A percentile compares a stretch with the other conserved stretches of the same genome.
phyloP scores from a whole-genome alignment of 2,888 invertebrate genomes.

The Drosophila paramelanica region DNA sequence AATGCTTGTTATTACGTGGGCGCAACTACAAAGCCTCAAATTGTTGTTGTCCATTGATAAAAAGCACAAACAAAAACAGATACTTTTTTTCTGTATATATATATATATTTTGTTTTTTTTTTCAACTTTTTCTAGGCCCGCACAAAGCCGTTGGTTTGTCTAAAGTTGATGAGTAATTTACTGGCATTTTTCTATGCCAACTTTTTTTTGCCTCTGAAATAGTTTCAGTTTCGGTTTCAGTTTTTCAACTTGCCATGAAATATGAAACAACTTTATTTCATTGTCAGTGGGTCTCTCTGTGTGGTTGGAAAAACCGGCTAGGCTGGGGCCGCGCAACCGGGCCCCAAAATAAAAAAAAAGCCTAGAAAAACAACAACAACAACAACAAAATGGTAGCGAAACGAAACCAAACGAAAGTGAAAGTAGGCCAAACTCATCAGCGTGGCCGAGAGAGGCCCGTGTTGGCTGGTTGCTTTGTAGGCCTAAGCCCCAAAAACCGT shows the following conservation, averaged over 20 bases:
- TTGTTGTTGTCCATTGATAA: constrained; percentile 7
- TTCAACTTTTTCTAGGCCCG: background rate
- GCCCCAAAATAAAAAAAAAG: constrained; percentile 5
- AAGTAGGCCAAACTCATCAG: constrained; percentile 81
- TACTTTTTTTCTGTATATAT: constrained; percentile 1
- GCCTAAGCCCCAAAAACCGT: constrained; percentile 40
- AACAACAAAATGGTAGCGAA: constrained; percentile 60
- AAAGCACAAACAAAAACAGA: background rate
- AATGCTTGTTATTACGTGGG: constrained; percentile 35
- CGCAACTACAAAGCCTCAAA: constrained; percentile 20
- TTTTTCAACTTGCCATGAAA: constrained; percentile 64
- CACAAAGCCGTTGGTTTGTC: constrained; percentile 36
- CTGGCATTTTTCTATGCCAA: constrained; percentile 52
- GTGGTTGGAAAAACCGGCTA: constrained; percentile 68
- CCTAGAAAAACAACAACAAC: background rate
- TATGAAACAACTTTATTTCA: constrained; percentile 75
- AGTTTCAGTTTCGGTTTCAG: constrained; percentile 49
- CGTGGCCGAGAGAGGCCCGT: constrained; percentile 49
- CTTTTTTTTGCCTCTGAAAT: constrained; percentile 45
- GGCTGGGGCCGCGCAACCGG: constrained; percentile 27
- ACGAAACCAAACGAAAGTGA: constrained; percentile 77
- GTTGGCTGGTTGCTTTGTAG: constrained; percentile 23
- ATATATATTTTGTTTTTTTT: background rate
- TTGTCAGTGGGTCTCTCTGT: constrained; percentile 59
- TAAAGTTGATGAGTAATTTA: constrained; percentile 58